Percentiles rank a stretch among this genome's conserved stretches.
These are phyloP conservation scores for Dolomedes plantarius DNA, from an alignment of 2,888 invertebrate genomes.

Conservation along the genomic window DNA sequence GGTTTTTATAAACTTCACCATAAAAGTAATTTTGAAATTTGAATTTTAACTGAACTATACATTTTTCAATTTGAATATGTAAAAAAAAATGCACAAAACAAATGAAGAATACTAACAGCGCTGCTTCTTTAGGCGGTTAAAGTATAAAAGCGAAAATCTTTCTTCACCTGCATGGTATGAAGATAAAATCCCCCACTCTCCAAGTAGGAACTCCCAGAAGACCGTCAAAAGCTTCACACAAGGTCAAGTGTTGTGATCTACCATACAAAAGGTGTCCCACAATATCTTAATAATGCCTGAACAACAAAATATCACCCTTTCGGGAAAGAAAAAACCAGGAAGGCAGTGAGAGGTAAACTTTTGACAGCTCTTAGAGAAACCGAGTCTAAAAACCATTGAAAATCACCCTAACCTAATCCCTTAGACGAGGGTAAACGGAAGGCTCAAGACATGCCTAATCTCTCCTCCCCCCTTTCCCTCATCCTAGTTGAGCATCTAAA, in stretches of 20 bases:
- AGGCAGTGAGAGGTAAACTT: background rate
- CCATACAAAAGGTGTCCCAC: background rate
- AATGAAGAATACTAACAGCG: too few species aligned
- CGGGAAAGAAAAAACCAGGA: conserved; percentile 15
- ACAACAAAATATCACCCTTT: conserved; percentile 25
- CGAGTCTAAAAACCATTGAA: background rate
- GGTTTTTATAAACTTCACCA: too few species aligned
- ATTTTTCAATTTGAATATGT: too few species aligned
- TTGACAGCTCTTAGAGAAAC: conserved; percentile 34
- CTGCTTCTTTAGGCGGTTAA: too few species aligned
- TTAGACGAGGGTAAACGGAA: background rate
- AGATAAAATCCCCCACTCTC: background rate
- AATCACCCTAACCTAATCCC: conserved; percentile 37
- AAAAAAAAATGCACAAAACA: too few species aligned
- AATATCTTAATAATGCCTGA: background rate
- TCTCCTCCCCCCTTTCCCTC: conserved; percentile 30
- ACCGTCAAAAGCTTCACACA: conserved; percentile 7
- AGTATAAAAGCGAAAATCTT: too few species aligned
- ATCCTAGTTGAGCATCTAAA: conserved; percentile 32
- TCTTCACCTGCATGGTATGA: background rate
- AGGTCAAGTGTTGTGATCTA: conserved; percentile 1
- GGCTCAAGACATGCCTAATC: conserved; percentile 42
- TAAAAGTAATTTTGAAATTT: too few species aligned
- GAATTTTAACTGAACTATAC: too few species aligned
- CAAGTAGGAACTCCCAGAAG: conserved; percentile 25